These are phyloP conservation scores for Ophraella communa DNA, from an alignment of 2,888 invertebrate species.

Conservation along the genomic window DNA sequence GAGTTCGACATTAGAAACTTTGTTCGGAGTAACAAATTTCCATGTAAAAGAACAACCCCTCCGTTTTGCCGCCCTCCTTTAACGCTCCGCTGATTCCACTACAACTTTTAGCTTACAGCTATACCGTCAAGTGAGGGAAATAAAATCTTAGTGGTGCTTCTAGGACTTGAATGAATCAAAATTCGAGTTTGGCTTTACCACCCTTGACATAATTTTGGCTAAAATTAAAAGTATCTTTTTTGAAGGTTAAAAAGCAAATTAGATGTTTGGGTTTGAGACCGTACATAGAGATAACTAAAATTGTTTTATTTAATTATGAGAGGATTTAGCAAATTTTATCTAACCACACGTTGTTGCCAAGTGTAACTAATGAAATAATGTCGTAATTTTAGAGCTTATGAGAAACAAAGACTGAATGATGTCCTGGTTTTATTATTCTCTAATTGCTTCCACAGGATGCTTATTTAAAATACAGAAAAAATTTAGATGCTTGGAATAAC, in stretches of 20 bases:
- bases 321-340: neutral
- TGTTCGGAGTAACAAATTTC: constrained; percentile 47
- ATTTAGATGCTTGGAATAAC: too few species aligned
- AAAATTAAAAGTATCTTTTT: too few species aligned
- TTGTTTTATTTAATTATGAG: too few species aligned
- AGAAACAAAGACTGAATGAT: constrained; percentile 15
- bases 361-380: constrained; percentile 14
- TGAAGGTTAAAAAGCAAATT: too few species aligned
- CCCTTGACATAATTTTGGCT: too few species aligned
- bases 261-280: too few species aligned
- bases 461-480: too few species aligned
- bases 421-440: constrained; percentile 3
- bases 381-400: constrained; percentile 24
- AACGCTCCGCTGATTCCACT: constrained; percentile 32
- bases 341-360: constrained; percentile 2
- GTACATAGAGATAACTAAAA: too few species aligned
- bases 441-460: too few species aligned
- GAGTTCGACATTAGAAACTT: constrained; percentile 15
- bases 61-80: constrained; percentile 32
- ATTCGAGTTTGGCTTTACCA: too few species aligned
- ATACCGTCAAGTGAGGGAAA: neutral
- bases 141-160: neutral
- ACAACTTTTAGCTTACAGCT: constrained; percentile 1
- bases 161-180: neutral
- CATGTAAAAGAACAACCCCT: constrained; percentile 43